These are phyloP conservation scores for Nomada ferruginata DNA, from an alignment of 2,888 invertebrate genomes.

Conservation along the genomic window DNA sequence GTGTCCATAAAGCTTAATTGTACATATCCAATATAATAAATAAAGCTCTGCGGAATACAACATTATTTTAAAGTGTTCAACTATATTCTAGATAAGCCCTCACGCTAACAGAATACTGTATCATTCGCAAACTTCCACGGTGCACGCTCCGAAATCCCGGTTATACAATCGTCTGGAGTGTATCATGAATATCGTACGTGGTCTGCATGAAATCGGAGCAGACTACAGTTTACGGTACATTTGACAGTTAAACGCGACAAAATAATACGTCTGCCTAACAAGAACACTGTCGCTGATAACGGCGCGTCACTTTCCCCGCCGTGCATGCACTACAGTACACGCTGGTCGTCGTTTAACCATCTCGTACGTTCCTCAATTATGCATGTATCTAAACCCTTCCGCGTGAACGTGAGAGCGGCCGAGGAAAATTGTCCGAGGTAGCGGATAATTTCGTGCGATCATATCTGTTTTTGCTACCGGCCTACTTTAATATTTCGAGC, in stretches of 20 bases:
- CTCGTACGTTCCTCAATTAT: neutral
- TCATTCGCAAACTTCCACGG: slow-evolving; percentile 10
- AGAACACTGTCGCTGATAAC: neutral
- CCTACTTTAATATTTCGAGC: slow-evolving; percentile 70
- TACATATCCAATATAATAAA: too few species aligned
- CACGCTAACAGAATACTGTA: slow-evolving; percentile 23
- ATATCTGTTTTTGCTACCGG: slow-evolving; percentile 55
- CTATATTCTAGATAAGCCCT: neutral
- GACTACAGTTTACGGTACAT: slow-evolving; percentile 54
- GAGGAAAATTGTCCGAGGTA: slow-evolving; percentile 26
- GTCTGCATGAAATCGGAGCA: slow-evolving; percentile 38
- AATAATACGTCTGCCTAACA: slow-evolving; percentile 31
- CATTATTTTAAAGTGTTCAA: neutral
- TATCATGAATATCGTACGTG: slow-evolving; percentile 59
- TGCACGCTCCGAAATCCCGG: slow-evolving; percentile 20
- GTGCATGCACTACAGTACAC: too few species aligned
- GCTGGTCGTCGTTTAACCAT: neutral
- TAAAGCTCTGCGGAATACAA: too few species aligned
- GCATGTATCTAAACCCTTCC: too few species aligned
- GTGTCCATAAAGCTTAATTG: too few species aligned
- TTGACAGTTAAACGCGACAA: slow-evolving; percentile 49
- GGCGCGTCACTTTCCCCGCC: neutral
- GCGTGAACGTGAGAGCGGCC: neutral
- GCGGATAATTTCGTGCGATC: slow-evolving; percentile 52
- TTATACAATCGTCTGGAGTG: slow-evolving; percentile 35